Evolutionary conservation across 2,797 vertebrate genomes (phyloP).

Genomic region (Gastrophryne carolinensis): DNA sequence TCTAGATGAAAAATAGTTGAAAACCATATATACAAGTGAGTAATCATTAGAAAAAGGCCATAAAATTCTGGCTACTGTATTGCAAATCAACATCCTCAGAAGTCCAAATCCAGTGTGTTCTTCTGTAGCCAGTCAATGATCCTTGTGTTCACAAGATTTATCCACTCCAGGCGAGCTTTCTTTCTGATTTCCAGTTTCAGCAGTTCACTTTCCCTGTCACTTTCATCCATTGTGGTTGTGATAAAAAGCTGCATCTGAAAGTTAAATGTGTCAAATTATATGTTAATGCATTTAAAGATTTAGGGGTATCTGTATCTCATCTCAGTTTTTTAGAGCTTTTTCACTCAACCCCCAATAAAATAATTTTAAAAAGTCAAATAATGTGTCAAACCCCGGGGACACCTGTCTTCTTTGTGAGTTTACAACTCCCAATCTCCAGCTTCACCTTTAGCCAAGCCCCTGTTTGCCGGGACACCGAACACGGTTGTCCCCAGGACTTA

Average conservation of each 20-base stretch:
- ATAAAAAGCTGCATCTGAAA: conserved; percentile 70
- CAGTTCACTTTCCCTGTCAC: conserved; percentile 49
- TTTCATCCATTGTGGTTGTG: conserved; percentile 62
- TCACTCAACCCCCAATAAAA: no score
- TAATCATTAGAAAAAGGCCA: conserved; percentile 27
- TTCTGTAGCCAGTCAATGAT: conserved; percentile 64
- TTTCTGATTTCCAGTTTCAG: conserved; percentile 58
- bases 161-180: conserved; percentile 58
- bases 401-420: no score
- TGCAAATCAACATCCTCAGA: conserved; percentile 25
- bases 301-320: no score
- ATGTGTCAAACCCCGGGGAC: no score
- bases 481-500: no score
- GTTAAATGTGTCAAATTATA: no score
- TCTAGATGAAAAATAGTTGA: conserved; percentile 25
- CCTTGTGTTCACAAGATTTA: conserved; percentile 46
- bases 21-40: conserved; percentile 47
- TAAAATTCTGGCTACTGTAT: conserved; percentile 15
- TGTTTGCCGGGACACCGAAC: no score
- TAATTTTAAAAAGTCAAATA: no score
- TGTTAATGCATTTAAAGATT: no score
- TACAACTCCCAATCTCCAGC: no score
- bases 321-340: no score
- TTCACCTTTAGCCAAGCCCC: no score
- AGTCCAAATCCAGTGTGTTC: conserved; percentile 57